Evolutionary conservation across 2,113 vertebrate species (phyloP), one percentile per base, ranked within the genome.

Genomic region (Chaetops frenatus): DNA sequence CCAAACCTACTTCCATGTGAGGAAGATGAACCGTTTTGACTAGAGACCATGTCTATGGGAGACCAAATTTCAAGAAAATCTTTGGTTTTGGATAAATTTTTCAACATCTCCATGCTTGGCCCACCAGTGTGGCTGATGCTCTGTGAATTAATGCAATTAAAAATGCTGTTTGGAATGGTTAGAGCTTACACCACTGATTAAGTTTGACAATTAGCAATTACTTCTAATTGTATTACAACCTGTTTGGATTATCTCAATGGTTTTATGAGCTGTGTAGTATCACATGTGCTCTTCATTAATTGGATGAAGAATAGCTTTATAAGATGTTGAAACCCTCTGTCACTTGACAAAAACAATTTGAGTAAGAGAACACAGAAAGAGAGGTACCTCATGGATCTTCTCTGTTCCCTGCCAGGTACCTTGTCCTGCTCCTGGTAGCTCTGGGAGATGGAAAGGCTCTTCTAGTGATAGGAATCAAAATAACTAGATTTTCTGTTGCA

Each of bases 161-260:
- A 76, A 71, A 70, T 38, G 15, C 22, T 51, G 21, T 85, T 88
- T 76, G 85, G 44, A 73, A 60, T 83, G 71, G 64, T 65, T 84
- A 54, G 47, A 79, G 44, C 74, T 95, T 27, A 10, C 42, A 53
- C 18, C 33, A 25, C 44, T 93, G 88, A 97, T 92, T 27, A 73
- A 54, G 95, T 92, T 93, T 95, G 96, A 88, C 94, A 95, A 86
- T 2, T 29, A 88, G 84, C 64, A 90, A 96, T 97, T 95, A 95
- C 67, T 91, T 47, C 35, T 96, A 97, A 97, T 96, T 92, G 95
- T 81, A 97, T 95, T 89, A 95, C 29, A 53, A 47, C 64, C 72
- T 77, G 86, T 93, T 96, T 95, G 93, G 83, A 95, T 92, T 86
- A 24, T 76, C 95, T 93, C 94, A 85, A 89, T 82, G 94, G 94